phyloP scores from a whole-genome alignment of 2,888 invertebrate genomes.

The Acleris emargana region DNA sequence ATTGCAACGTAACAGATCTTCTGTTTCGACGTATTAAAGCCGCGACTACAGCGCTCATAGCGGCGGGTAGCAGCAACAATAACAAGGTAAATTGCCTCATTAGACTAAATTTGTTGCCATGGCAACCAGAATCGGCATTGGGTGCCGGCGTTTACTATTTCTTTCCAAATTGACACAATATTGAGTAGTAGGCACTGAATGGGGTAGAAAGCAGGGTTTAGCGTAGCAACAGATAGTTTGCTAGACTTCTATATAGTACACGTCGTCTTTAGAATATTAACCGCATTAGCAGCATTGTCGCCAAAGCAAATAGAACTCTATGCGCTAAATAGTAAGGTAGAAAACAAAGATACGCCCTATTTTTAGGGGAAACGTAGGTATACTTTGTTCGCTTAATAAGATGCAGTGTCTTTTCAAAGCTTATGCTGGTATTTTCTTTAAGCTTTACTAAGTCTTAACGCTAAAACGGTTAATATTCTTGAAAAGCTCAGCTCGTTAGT shows the following conservation, averaged over 20 bases:
- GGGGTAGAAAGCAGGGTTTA: background rate
- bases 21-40: background rate
- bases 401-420: no score
- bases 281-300: background rate
- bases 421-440: no score
- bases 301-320: no score
- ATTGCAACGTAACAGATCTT: background rate
- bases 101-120: slow-evolving; percentile 5
- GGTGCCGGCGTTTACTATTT: no score
- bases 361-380: no score
- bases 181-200: background rate
- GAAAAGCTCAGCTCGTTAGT: no score
- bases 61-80: slow-evolving; percentile 43
- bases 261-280: background rate
- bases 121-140: background rate
- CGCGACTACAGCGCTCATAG: slow-evolving; percentile 37
- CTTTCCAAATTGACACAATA: no score
- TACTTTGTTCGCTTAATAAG: no score
- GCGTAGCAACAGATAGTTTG: slow-evolving; percentile 14
- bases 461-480: background rate
- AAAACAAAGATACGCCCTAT: no score
- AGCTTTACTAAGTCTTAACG: no score
- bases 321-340: no score
- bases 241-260: background rate
- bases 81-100: slow-evolving; percentile 4